phyloP scores from a whole-genome alignment of 2,888 invertebrate genomes.

The Leptogaster cylindrica region DNA sequence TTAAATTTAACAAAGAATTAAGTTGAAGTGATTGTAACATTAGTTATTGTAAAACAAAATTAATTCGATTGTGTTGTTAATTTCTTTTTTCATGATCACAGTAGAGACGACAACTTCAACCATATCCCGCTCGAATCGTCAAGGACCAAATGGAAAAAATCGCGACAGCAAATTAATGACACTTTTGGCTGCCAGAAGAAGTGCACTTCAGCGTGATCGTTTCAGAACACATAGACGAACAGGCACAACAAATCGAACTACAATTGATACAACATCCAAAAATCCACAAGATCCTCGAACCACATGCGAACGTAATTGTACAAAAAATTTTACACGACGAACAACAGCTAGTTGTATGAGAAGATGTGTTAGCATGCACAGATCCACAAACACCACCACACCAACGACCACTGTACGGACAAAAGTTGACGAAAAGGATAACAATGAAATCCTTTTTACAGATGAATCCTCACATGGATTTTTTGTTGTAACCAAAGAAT shows the following conservation, averaged over 20 bases:
- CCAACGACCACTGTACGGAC: slow-evolving; percentile 44
- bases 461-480: slow-evolving; percentile 61
- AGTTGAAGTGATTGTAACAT: too few species aligned
- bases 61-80: too few species aligned
- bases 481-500: slow-evolving; percentile 60
- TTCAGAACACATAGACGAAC: slow-evolving; percentile 62
- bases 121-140: slow-evolving; percentile 53
- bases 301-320: slow-evolving; percentile 60
- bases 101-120: too few species aligned
- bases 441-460: slow-evolving; percentile 61
- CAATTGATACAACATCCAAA: slow-evolving; percentile 56
- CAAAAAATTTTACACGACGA: slow-evolving; percentile 60
- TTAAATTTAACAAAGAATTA: too few species aligned
- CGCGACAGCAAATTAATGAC: slow-evolving; percentile 67
- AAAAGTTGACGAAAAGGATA: slow-evolving; percentile 55
- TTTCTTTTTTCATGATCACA: too few species aligned
- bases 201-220: slow-evolving; percentile 66
- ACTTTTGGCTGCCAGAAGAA: slow-evolving; percentile 68
- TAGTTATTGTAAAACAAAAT: too few species aligned
- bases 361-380: slow-evolving; percentile 58
- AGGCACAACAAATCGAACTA: slow-evolving; percentile 51
- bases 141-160: slow-evolving; percentile 52
- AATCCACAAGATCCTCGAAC: slow-evolving; percentile 57
- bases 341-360: slow-evolving; percentile 62
- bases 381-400: slow-evolving; percentile 48